Evolutionary conservation across 2,113 vertebrate genomes (phyloP).

Genomic region (Amphiprion percula): DNA sequence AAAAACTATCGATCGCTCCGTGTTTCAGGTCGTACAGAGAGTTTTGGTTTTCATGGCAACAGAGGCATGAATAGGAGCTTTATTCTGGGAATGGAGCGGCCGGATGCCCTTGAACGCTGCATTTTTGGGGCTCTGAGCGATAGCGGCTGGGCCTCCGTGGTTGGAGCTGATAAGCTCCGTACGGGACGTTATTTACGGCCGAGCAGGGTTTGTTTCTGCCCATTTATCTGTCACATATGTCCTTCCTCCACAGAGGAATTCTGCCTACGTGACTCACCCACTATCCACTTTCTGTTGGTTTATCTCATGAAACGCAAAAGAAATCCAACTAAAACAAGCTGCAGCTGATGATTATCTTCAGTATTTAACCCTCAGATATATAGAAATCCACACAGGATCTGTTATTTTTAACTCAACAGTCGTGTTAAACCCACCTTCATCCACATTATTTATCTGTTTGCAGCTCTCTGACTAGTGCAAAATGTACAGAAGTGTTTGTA

Average conservation of each 20-base stretch:
- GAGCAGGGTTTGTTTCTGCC: constrained; percentile 16
- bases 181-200: constrained; percentile 36
- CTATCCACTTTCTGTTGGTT: too few species aligned
- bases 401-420: too few species aligned
- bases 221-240: constrained; percentile 41
- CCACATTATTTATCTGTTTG: too few species aligned
- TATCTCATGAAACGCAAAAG: too few species aligned
- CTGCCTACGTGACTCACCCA: too few species aligned
- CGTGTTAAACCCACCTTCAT: too few species aligned
- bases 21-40: neutral
- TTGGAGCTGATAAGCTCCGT: constrained; percentile 59
- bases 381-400: too few species aligned
- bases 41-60: constrained; percentile 33
- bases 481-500: too few species aligned
- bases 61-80: constrained; percentile 54
- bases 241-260: constrained; percentile 2
- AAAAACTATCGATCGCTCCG: neutral
- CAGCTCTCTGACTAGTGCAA: too few species aligned
- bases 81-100: constrained; percentile 37
- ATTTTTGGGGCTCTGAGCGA: constrained; percentile 34
- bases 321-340: neutral
- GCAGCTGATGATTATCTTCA: fast-evolving
- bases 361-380: neutral
- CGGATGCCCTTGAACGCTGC: constrained; percentile 54
- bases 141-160: constrained; percentile 34